Evolutionary conservation across 2,888 invertebrate genomes (phyloP).

Genomic region (Conus canariensis): DNA sequence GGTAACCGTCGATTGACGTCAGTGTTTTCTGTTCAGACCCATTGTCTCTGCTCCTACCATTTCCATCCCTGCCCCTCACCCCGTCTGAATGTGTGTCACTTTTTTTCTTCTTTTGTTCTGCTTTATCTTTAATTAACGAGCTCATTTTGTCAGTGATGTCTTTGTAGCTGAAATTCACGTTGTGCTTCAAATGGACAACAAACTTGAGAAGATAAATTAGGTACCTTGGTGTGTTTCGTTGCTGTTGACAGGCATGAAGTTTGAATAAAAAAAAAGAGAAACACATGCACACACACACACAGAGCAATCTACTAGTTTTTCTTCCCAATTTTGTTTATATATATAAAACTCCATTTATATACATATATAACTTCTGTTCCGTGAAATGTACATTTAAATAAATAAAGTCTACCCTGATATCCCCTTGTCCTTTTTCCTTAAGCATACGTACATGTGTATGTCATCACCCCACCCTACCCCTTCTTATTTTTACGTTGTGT

Average conservation of each 20-base stretch:
- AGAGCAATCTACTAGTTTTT: background rate
- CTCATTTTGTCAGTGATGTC: background rate
- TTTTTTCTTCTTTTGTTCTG: background rate
- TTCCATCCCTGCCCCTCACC: background rate
- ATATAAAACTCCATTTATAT: too few species aligned
- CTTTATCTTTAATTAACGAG: background rate
- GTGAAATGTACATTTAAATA: background rate
- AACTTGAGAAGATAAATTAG: background rate
- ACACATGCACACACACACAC: too few species aligned
- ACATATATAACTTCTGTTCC: background rate
- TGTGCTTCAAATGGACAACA: background rate
- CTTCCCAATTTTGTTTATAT: background rate
- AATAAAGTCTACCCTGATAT: background rate
- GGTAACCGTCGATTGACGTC: background rate
- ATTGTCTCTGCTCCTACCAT: background rate
- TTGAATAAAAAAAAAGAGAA: background rate
- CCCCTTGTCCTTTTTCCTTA: too few species aligned
- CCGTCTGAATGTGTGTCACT: background rate
- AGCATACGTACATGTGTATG: too few species aligned
- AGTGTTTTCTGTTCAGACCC: background rate
- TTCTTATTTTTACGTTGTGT: too few species aligned
- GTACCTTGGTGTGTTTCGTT: background rate
- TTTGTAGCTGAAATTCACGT: background rate
- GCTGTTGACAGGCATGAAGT: background rate
- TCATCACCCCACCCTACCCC: too few species aligned